Base-by-base conservation (phyloP, 1,140 invertebrate genomes). In the Drosophila jambulina region DNA sequence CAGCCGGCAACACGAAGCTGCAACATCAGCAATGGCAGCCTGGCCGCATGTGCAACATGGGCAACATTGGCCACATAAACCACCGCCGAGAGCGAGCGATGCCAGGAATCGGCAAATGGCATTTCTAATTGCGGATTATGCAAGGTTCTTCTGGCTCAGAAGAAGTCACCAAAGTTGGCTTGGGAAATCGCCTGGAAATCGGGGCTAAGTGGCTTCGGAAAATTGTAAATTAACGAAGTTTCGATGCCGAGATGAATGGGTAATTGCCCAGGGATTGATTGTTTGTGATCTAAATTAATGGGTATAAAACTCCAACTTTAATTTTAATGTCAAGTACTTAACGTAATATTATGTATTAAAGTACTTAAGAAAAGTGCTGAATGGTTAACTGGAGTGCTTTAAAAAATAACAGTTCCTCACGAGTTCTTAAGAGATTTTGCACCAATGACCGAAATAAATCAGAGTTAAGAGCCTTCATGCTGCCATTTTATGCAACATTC, bases 91-190 rank as follows among this genome's bases (percentile, higher is more conserved):
- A 51, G 8, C 70, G 46, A 49, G 46, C 57, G 15, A 38, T 72
- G 51, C 65, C 34, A 25, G 53, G 53, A 34, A 56, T 56, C 21
- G 58, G 68, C 70, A 85, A 85, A 86, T 82, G 75, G 82, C 82
- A 86, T 86, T 86, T 85, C 82, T 85, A 86, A 86, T 85, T 82
- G 83, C 75, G 54, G 68, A 86, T 85, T 85, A 85, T 85, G 82
- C 82, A 85, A 85, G 82, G 78, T 81, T 86, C 82, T 74, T 86
- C 67, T 81, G 45, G 29, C 60, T 54, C 21, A n/a, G 27, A 48
- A 71, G 34, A 59, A 72, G 69, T 71, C 69, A 27, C 67, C 67
- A 72, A 59, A 48, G 48, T 19, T 49, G 48, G 49, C 49, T 57
- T 70, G 69, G 42, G 69, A 72, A 72, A 72, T 72, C n/a, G 27